Conservation (phyloP, 2,797 vertebrate species). For the Halcyon smyrnensis region DNA sequence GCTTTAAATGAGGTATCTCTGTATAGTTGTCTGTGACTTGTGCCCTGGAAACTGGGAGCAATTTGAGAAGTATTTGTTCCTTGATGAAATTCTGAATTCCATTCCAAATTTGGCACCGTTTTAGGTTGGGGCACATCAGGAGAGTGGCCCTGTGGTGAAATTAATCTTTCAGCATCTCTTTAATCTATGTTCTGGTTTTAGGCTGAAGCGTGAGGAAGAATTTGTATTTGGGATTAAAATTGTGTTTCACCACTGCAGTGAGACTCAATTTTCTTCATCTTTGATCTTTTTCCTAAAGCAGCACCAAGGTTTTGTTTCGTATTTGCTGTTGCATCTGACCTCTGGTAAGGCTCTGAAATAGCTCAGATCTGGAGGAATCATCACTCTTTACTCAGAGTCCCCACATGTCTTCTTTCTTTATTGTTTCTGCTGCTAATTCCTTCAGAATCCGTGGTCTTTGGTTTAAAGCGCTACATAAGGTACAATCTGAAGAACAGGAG, state of each 20-base stretch:
- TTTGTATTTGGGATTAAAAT: not conserved
- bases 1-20: not conserved
- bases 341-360: not conserved
- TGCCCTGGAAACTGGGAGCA: not conserved
- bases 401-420: fast-evolving
- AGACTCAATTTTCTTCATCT: not conserved
- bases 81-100: not conserved
- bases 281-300: not conserved
- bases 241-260: not conserved
- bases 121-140: not conserved
- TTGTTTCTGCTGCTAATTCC: not conserved
- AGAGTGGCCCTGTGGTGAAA: not conserved
- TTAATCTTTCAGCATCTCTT: not conserved
- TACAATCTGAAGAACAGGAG: not conserved
- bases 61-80: not conserved
- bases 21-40: not conserved
- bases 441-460: fast-evolving
- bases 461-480: not conserved
- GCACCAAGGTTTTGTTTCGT: not conserved
- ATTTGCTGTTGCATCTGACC: not conserved
- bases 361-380: not conserved
- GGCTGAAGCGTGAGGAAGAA: not conserved
- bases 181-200: not conserved
- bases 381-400: not conserved
- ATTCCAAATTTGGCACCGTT: not conserved